Evolutionary conservation across 2,113 vertebrate genomes (phyloP), one percentile per base, ranked within the genome.

Genomic region (Seriola quinqueradiata): DNA sequence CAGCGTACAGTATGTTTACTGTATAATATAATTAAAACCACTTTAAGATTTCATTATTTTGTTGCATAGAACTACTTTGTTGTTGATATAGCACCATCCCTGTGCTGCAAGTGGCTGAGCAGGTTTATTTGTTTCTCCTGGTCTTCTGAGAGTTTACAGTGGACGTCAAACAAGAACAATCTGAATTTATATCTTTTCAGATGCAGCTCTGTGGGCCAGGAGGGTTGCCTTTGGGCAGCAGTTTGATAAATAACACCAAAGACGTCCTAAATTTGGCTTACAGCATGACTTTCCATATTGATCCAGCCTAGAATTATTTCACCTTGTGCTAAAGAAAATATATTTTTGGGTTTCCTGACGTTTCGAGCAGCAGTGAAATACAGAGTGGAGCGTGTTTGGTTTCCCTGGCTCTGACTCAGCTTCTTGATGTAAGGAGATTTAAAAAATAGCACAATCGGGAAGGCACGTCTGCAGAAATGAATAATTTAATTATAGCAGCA

Each of bases 221-320:
- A 71, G 55, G 21, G 16, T 50, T 85, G 64, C 61, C 67, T 54
- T 69, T 16, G 8, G 57, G 21, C 61, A 70, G 48, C 74, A 52
- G 63, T 78, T 82, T 83, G 67, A 90, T 90, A 75, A 89, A 90
- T 89, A 88, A 79, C 68, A 40, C 65, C 1, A 7, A 75, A 67
- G 65, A 61, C 54, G 71, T 59, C 80, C 61, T 42, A 71, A 75
- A 76, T 69, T 67, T 84, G 60, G 58, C 81, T 52, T 38, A 66
- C 86, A 63, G 70, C 81, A 76, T 44, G 65, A 79, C 74, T 86
- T 77, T 89, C 73, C 70, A 76, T 84, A 92, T 91, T 70, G 91
- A 91, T 89, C 85, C 67, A 59, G 36, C 32, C 3, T 11, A 75
- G 82, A 88, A 85, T 77, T 71, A 77, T 65, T 85, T 79, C 60